Conservation (phyloP, 2,113 vertebrate species). For the Pongo pygmaeus region DNA sequence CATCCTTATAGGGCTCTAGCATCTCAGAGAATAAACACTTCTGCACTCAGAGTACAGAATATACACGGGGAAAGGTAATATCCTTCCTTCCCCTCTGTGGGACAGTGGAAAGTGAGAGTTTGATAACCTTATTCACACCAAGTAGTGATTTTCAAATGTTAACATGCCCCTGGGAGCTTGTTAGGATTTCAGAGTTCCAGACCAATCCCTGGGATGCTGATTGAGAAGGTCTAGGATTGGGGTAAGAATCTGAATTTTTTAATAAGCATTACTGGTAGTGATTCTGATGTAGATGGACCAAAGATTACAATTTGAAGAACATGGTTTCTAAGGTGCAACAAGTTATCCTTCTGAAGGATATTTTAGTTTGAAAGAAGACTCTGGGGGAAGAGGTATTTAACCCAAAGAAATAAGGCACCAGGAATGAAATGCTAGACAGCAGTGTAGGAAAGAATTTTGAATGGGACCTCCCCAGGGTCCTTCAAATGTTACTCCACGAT, state of each 20-base stretch:
- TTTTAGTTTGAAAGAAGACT: conserved; percentile 47
- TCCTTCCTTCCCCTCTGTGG: not conserved
- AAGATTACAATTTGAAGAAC: conserved; percentile 3
- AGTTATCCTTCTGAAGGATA: conserved; percentile 19
- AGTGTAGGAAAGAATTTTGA: not conserved
- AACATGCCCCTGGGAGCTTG: conserved; percentile 9
- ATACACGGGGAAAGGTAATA: not conserved
- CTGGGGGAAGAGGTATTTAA: not conserved
- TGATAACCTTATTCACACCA: not conserved
- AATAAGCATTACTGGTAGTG: not conserved
- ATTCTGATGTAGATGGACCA: not conserved
- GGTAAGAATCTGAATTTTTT: not conserved
- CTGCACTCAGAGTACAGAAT: not conserved
- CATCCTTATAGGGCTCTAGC: not conserved
- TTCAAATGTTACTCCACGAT: not conserved
- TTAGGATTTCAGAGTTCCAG: conserved; percentile 22
- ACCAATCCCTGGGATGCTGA: not conserved
- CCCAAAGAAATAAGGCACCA: not conserved
- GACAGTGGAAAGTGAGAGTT: not conserved
- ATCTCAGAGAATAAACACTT: not conserved
- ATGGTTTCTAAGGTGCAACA: not conserved
- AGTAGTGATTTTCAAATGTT: conserved; percentile 16
- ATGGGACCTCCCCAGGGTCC: not conserved
- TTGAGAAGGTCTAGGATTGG: conserved; percentile 17
- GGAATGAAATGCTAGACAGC: not conserved